Conservation (phyloP, 2,797 vertebrate genomes). For the Podargus strigoides region DNA sequence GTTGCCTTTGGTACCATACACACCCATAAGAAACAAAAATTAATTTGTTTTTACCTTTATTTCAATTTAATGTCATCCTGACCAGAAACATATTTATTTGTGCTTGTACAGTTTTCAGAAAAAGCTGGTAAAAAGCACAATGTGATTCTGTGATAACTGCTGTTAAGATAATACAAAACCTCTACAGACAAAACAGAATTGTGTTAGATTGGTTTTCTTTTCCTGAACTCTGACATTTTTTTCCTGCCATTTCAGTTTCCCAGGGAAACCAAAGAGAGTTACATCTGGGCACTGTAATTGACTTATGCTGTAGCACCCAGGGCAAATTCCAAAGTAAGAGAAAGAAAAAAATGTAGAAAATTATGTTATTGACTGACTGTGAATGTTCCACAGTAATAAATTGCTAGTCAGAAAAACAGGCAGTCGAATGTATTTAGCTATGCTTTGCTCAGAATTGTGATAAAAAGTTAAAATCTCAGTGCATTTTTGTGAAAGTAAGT, state of each 20-base stretch:
- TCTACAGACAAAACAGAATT: slow-evolving; percentile 21
- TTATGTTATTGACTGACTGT: slow-evolving; percentile 16
- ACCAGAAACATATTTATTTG: slow-evolving; percentile 17
- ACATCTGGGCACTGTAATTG: slow-evolving; percentile 28
- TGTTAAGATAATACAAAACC: slow-evolving; percentile 39
- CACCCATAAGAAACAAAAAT: not conserved
- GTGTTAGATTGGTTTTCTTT: slow-evolving; percentile 38
- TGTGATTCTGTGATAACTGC: slow-evolving; percentile 25
- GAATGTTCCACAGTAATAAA: slow-evolving; percentile 2
- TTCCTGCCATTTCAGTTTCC: slow-evolving; percentile 50
- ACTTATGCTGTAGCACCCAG: slow-evolving; percentile 34
- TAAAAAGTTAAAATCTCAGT: not conserved
- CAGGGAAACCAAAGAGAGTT: slow-evolving; percentile 32
- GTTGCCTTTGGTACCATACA: not conserved
- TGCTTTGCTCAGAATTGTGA: not conserved
- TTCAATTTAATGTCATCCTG: not conserved
- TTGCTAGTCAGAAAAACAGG: not conserved
- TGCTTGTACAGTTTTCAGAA: not conserved
- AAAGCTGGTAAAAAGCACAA: slow-evolving; percentile 33
- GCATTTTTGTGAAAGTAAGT: not conserved
- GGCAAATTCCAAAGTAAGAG: slow-evolving; percentile 33
- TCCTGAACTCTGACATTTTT: slow-evolving; percentile 46
- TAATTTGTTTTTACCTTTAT: not conserved
- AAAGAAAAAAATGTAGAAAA: slow-evolving; percentile 11
- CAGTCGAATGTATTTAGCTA: not conserved